These are phyloP conservation scores for Tetragnatha montana DNA, from an alignment of 2,888 invertebrate genomes.

Conservation along the genomic window DNA sequence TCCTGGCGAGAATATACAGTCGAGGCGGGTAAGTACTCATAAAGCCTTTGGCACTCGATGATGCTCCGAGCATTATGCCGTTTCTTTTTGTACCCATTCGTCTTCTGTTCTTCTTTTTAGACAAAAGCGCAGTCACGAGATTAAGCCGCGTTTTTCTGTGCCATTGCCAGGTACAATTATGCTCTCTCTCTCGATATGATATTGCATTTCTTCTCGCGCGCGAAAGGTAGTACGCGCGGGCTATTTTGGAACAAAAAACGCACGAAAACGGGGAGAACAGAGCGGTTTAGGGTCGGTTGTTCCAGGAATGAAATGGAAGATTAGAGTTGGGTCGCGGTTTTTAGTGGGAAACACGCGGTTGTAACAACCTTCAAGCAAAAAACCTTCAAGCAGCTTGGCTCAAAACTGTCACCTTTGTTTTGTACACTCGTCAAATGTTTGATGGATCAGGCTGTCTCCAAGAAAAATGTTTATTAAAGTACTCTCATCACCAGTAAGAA, in stretches of 20 bases:
- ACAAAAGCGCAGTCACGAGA: not conserved
- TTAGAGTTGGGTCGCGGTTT: not conserved
- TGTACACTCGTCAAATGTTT: no score
- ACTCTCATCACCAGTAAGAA: not conserved
- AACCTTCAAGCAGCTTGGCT: no score
- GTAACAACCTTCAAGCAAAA: no score
- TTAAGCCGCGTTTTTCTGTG: not conserved
- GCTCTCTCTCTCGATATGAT: slow-evolving; percentile 8
- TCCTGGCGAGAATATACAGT: slow-evolving; percentile 5
- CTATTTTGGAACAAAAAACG: slow-evolving; percentile 13
- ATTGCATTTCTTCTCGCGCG: slow-evolving; percentile 5
- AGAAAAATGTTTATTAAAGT: not conserved
- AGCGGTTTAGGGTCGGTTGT: not conserved
- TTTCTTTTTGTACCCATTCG: slow-evolving; percentile 1
- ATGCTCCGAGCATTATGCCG: slow-evolving; percentile 12
- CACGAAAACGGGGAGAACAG: not conserved
- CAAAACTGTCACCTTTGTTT: no score
- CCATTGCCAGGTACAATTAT: slow-evolving; percentile 8
- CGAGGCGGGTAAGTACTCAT: not conserved
- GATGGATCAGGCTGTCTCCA: no score
- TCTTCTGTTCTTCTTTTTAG: not conserved
- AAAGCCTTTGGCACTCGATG: slow-evolving; percentile 28
- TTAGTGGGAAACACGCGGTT: not conserved
- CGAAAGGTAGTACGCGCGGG: not conserved
- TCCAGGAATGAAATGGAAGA: not conserved